Evolutionary conservation across 2,113 vertebrate genomes (phyloP), one percentile per base, ranked within the genome.

Genomic region (Sapajus apella): DNA sequence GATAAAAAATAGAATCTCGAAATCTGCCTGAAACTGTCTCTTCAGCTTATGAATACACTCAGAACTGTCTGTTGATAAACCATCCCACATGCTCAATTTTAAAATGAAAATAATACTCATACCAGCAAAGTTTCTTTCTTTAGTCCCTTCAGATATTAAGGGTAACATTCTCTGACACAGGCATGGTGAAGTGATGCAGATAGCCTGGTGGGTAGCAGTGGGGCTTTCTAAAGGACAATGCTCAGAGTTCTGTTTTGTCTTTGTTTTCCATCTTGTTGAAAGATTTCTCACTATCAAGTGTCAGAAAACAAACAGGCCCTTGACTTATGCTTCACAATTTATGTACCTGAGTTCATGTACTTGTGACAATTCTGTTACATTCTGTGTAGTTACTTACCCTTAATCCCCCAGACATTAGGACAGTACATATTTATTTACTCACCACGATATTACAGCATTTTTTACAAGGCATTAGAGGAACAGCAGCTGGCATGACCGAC

Each of bases 221-320:
- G 30, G 30, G n/a, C 47, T 90, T 12, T 72, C 43, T 32, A 10
- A 75, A 80, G 61, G 35, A 50, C 43, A 68, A 75, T 76, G 70
- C 68, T 43, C 47, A 4, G 64, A 81, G 32, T 70, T 86, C 23
- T 66, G 35, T 72, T 87, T 75, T 84, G 80, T 75, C 94, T 94
- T 90, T 77, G 30, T 91, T 96, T 94, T 76, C 35, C 23, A 32
- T 70, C 56, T 40, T 55, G 10, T 81, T 1, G 35, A 77, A 95
- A 81, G 23, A 90, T 80, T 95, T 92, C 80, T 96, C 70, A 92
- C 87, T 87, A 92, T 84, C 64, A 23, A 64, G 40, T 72, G 87
- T 89, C 90, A 81, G 66, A 87, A 93, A 95, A 85, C 66, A 97
- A 96, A 93, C 52, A 90, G n/a, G 18, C n/a, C 87, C 43, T 87